Evolutionary conservation across 2,888 invertebrate genomes (phyloP).

Genomic region (Operophtera brumata): DNA sequence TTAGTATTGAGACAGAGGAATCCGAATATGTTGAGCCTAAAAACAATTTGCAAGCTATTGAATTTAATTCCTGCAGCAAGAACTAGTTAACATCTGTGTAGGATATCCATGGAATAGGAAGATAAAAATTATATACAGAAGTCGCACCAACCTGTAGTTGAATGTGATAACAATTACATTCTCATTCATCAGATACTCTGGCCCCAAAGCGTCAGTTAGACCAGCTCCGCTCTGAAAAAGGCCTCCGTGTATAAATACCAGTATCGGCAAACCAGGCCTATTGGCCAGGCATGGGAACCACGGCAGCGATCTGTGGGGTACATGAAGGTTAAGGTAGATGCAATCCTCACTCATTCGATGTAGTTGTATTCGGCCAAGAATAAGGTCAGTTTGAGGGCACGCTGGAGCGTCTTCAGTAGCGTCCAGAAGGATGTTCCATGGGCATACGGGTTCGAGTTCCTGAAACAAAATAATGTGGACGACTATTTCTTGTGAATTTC

Average conservation of each 20-base stretch:
- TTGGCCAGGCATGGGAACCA: not conserved
- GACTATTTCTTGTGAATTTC: not conserved
- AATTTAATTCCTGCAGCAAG: too few species aligned
- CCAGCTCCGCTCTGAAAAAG: conserved; percentile 27
- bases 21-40: conserved; percentile 31
- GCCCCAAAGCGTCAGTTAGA: conserved; percentile 33
- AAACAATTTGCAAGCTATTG: not conserved
- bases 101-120: not conserved
- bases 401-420: conserved; percentile 77
- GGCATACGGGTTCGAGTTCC: conserved; percentile 39
- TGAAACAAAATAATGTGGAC: conserved; percentile 16
- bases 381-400: conserved; percentile 75
- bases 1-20: conserved; percentile 39
- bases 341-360: conserved; percentile 43
- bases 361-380: conserved; percentile 35
- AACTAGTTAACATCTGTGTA: too few species aligned
- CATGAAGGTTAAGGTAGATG: conserved; percentile 41
- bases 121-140: not conserved
- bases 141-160: conserved; percentile 44
- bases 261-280: conserved; percentile 18
- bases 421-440: conserved; percentile 64
- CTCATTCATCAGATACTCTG: conserved; percentile 25
- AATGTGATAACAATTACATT: conserved; percentile 59
- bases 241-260: conserved; percentile 29
- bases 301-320: conserved; percentile 1